Percentiles rank a stretch among this genome's conserved stretches.
These are phyloP conservation scores for Patiria miniata DNA, from an alignment of 35 echinoderm and acorn worm species.

Conservation along the genomic window DNA sequence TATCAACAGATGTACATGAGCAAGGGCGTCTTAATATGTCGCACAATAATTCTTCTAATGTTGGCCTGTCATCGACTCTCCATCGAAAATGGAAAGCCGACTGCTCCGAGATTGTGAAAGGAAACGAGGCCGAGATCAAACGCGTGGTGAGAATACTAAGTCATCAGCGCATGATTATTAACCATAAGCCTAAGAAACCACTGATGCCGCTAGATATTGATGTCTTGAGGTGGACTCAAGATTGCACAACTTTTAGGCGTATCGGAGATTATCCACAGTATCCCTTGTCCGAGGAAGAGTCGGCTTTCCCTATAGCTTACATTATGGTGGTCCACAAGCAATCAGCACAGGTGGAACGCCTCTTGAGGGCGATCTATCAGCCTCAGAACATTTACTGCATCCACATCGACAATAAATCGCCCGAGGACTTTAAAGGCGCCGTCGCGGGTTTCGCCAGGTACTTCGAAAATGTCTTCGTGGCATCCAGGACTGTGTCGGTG, in stretches of 20 bases:
- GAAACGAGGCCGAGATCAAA: constrained; percentile 26
- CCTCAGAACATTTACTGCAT: constrained; percentile 85
- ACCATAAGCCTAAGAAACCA: constrained; percentile 9
- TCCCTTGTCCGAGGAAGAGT: constrained; percentile 63
- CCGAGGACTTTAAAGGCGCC: constrained; percentile 31
- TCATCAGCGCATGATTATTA: background rate
- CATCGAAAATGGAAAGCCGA: background rate
- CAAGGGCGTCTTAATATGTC: no score
- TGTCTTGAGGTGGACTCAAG: constrained; percentile 49
- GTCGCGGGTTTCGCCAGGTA: constrained; percentile 29
- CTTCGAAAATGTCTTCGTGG: constrained; percentile 65
- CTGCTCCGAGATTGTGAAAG: constrained; percentile 15
- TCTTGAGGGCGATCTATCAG: constrained; percentile 70
- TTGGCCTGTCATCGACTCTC: no score
- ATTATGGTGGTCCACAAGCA: constrained; percentile 73
- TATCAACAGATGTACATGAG: no score
- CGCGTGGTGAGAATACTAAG: constrained; percentile 17
- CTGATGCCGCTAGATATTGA: constrained; percentile 46
- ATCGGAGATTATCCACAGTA: constrained; percentile 44
- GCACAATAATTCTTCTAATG: no score
- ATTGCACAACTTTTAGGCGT: constrained; percentile 57
- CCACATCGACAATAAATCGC: constrained; percentile 54
- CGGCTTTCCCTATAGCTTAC: constrained; percentile 75
- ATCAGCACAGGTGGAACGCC: constrained; percentile 58
- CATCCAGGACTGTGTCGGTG: constrained; percentile 38